Base-by-base conservation (phyloP, 2,888 invertebrate genomes). In the Mimas tiliae region DNA sequence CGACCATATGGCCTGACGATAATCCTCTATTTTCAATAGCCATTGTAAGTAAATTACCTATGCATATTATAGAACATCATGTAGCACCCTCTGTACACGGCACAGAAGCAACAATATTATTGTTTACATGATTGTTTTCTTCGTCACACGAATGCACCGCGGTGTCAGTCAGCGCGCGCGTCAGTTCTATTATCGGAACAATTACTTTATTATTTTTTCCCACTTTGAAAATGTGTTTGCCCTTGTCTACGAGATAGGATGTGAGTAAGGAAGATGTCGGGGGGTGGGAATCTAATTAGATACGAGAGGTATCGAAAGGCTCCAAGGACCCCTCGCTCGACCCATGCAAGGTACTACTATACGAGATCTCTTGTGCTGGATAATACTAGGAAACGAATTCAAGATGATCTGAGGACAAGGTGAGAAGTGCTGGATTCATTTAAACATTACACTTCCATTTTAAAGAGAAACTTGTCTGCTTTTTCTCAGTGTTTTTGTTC, bases 91-190 rank as follows among this genome's bases (percentile, higher is more conserved):
- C 4, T 27, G 81, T 83, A 73, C 73, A 78, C 70, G 70, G 70
- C 73, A 78, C 73, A 45, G 77, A 81, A 77, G 81, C 78, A 85
- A 86, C 84, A 90, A 88, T 86, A 87, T 85, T 85, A 89, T 90
- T 91, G 92, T 91, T 91, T 89, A 88, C 87, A 79, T 78, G 81
- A 83, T 86, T 89, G 87, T 86, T 85, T 82, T 85, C 84, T 87
- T 87, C 78, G 88, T 86, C 88, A 88, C 80, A 77, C 81, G 85
- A 85, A 87, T 80, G 82, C 76, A 78, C 78, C 72, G 76, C 73
- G 70, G 72, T 76, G 74, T 70, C 64, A 71, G 67, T 58, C 72
- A 67, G 75, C 72, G 72, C 78, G 81, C 80, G 79, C 85, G 86
- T 80, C 83, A 86, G 80, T 84, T 21, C 34, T 55, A 19, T 48